These are phyloP conservation scores for Cantharis flavilabris DNA, from an alignment of 2,888 invertebrate genomes.

Conservation along the genomic window DNA sequence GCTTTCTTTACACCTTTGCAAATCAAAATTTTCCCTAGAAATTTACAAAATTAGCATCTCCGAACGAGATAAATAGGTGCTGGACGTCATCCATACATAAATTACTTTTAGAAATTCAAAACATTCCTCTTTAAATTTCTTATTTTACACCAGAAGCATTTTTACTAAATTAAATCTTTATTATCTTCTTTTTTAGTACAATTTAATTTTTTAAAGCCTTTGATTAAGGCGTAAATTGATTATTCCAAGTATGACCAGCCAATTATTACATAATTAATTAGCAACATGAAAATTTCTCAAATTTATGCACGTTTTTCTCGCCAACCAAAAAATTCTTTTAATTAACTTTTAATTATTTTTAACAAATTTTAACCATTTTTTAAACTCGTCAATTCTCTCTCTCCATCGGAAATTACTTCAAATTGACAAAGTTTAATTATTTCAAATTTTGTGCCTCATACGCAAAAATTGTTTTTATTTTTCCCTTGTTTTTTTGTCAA, in stretches of 20 bases:
- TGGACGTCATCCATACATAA: slow-evolving; percentile 11
- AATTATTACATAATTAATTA: neutral
- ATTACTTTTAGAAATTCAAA: slow-evolving; percentile 9
- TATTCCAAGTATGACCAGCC: neutral
- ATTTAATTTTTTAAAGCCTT: neutral
- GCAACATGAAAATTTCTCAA: neutral
- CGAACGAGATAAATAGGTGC: slow-evolving; percentile 9
- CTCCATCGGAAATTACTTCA: neutral
- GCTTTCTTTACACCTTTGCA: slow-evolving; percentile 21
- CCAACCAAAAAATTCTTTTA: neutral
- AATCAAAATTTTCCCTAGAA: slow-evolving; percentile 15
- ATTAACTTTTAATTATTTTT: neutral
- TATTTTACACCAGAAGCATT: neutral
- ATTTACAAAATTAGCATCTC: slow-evolving; percentile 16
- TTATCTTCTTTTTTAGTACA: neutral
- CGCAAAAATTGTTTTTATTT: neutral
- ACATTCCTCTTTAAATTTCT: slow-evolving; percentile 4
- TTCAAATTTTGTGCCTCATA: neutral
- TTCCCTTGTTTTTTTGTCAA: neutral
- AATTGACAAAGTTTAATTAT: neutral
- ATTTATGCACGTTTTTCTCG: neutral
- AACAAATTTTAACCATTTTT: neutral
- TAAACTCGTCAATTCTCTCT: neutral
- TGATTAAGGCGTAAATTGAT: neutral
- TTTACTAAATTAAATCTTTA: neutral